Conservation (phyloP, 1,140 invertebrate species). For the Cydia amplana region DNA sequence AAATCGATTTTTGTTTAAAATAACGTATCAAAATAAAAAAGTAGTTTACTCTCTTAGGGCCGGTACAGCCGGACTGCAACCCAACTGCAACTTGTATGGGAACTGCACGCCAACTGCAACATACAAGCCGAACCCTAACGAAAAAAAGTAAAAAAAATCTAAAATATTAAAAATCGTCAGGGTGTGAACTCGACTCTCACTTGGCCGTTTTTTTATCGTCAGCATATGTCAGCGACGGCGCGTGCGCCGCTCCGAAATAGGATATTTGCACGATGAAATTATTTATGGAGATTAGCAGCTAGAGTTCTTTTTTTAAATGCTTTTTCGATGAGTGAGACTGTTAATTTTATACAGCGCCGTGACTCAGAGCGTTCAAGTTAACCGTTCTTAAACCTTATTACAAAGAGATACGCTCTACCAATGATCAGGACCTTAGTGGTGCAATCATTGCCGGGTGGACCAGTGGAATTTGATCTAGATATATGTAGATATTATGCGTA, state of each 20-base stretch:
- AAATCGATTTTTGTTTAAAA: no score
- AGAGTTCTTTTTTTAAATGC: neutral
- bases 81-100: no score
- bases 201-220: neutral
- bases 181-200: neutral
- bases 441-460: neutral
- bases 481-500: neutral
- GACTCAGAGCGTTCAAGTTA: neutral
- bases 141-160: no score
- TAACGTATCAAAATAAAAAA: no score
- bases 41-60: no score
- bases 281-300: conserved; percentile 23
- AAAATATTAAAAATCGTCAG: neutral
- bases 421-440: no score
- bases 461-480: neutral
- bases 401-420: no score
- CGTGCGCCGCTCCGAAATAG: conserved; percentile 9
- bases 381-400: no score
- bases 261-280: conserved; percentile 23
- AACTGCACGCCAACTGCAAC: no score
- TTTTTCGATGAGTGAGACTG: neutral
- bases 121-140: no score
- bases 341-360: neutral
- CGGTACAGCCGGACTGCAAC: no score
- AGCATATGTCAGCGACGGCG: conserved; percentile 32